Percentiles rank a stretch among this genome's conserved stretches.
These are phyloP conservation scores for Naja naja DNA, from an alignment of 2,113 vertebrate species.

Conservation along the genomic window DNA sequence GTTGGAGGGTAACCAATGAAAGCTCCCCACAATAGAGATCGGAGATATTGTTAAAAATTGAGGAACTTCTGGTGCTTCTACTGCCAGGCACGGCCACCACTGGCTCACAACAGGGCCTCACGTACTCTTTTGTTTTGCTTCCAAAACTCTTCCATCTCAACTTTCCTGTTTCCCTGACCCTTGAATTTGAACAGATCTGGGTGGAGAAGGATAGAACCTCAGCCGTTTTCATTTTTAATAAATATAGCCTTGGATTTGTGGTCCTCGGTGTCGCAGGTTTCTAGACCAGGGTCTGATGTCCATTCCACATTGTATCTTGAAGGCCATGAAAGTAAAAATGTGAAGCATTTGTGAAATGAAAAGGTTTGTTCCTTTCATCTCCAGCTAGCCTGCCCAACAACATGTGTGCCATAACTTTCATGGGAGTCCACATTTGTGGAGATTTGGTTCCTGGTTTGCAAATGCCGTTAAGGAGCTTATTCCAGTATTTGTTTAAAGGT, in stretches of 20 bases:
- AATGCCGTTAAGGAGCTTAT: background rate
- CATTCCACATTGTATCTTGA: background rate
- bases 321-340: background rate
- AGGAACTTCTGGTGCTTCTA: background rate
- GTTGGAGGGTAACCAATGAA: background rate
- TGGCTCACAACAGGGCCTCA: background rate
- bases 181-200: background rate
- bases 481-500: too few species aligned
- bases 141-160: background rate
- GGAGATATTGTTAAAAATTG: background rate
- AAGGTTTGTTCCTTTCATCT: background rate
- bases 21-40: background rate
- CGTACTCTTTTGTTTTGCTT: background rate
- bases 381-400: background rate
- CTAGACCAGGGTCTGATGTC: background rate
- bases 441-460: background rate
- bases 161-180: background rate
- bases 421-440: background rate
- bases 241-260: background rate
- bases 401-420: background rate
- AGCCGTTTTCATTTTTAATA: background rate
- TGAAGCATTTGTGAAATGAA: background rate
- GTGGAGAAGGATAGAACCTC: background rate
- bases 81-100: background rate
- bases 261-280: background rate